phyloP scores from a whole-genome alignment of 2,888 invertebrate genomes.

The Tholera decimalis region DNA sequence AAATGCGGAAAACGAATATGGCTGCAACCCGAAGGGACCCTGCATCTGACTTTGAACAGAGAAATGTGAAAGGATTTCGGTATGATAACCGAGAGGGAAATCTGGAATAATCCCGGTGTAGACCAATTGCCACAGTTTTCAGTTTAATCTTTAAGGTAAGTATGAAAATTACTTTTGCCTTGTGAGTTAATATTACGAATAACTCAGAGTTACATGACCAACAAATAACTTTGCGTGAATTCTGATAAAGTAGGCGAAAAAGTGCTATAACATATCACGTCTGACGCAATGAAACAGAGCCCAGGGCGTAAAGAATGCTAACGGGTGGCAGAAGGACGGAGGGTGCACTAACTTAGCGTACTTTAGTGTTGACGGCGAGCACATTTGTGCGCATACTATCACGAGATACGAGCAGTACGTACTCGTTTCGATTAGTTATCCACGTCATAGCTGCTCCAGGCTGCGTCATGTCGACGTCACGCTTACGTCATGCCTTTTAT shows the following conservation, averaged over 20 bases:
- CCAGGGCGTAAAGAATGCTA: constrained; percentile 48
- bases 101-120: constrained; percentile 24
- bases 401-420: constrained; percentile 49
- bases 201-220: constrained; percentile 19
- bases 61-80: constrained; percentile 29
- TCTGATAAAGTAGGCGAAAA: constrained; percentile 37
- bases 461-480: constrained; percentile 69
- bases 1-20: constrained; percentile 2
- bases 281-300: constrained; percentile 54
- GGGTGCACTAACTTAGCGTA: constrained; percentile 47
- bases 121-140: constrained; percentile 15
- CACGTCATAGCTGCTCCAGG: constrained; percentile 57
- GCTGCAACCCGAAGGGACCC: constrained; percentile 10
- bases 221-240: constrained; percentile 31
- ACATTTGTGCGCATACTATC: constrained; percentile 56
- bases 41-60: background rate
- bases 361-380: constrained; percentile 53
- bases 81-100: constrained; percentile 26
- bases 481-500: constrained; percentile 63
- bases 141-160: constrained; percentile 9
- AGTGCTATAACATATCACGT: constrained; percentile 50
- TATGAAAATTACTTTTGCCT: constrained; percentile 12
- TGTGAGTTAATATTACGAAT: constrained; percentile 12
- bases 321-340: constrained; percentile 40
- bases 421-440: constrained; percentile 56